These are phyloP conservation scores for Ophioninae sp. DNA, from an alignment of 2,888 invertebrate species.

Conservation along the genomic window DNA sequence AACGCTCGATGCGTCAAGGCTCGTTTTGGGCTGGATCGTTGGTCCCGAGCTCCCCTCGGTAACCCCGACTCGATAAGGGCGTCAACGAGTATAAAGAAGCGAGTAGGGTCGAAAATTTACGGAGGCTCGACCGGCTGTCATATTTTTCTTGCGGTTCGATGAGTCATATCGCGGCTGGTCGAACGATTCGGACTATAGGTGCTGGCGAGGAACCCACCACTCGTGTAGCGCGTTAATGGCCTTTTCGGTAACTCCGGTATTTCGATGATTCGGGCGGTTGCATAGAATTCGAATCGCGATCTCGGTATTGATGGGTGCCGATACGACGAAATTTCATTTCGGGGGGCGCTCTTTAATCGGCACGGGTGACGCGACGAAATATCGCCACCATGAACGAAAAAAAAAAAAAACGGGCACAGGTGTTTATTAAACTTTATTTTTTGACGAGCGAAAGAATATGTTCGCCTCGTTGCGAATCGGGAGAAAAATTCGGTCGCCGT, in stretches of 20 bases:
- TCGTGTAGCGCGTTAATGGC: constrained; percentile 48
- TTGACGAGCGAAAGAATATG: no score
- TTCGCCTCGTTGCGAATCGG: no score
- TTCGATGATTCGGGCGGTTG: constrained; percentile 43
- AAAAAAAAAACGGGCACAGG: no score
- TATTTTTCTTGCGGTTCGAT: constrained; percentile 19
- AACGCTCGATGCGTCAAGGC: neutral
- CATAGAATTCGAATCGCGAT: constrained; percentile 26
- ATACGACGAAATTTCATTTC: neutral
- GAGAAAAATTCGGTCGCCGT: neutral
- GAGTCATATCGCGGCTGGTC: constrained; percentile 35
- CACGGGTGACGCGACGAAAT: no score
- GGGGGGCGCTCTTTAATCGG: no score
- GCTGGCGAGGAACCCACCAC: constrained; percentile 4
- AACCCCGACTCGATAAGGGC: no score
- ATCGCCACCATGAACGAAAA: no score
- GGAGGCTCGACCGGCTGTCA: constrained; percentile 11
- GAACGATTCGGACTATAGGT: constrained; percentile 26
- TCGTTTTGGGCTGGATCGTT: constrained; percentile 31
- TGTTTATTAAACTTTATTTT: no score
- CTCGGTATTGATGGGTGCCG: neutral
- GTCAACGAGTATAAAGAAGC: neutral
- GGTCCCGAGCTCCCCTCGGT: no score
- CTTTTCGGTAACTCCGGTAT: constrained; percentile 43
- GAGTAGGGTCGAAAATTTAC: constrained; percentile 28